Evolutionary conservation across 2,888 invertebrate genomes (phyloP), one percentile per base, ranked within the genome.

Genomic region (Quadriops clusia): DNA sequence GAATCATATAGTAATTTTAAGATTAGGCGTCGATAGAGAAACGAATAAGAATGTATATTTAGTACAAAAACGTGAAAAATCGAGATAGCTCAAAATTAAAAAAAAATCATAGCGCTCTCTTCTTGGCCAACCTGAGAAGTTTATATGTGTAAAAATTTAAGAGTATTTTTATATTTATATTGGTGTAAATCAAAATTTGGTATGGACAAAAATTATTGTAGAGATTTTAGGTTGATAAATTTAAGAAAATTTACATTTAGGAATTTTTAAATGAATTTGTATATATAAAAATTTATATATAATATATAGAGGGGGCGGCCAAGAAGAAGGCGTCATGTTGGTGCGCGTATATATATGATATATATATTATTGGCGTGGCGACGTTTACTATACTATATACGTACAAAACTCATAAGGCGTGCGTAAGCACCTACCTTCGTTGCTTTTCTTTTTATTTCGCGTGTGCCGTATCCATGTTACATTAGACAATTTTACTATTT

Each of bases 251-350:
- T 70, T 70, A 61, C 64, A 63, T 72, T 74, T 73, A 74, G 73
- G 72, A 67, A 61, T 73, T 60, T 73, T 70, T 70, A 70, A 71
- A 71, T 61, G 52, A 72, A 72, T 70, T 71, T 74, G 74, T 74
- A 74, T 68, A 74, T 67, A 74, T 65, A 64, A 66, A 67, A 68
- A 68, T 65, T 67, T 67, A 68, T 68, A 68, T 63, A 64, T 67
- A 65, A 65, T 67, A 66, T 66, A 67, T 67, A 68, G 64, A 66
- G 61, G 62, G 59, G 65, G 58, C 45, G 49, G 44, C 54, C 54
- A 47, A 56, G 54, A 54, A 53, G 54, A 57, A 54, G 60, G 57
- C 54, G 46, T 40, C 35, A 37, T 47, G 48, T 48, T 45, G 53
- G 49, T 51, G 51, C 54, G 54, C 56, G 56, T 56, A 47, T 51